Conservation (phyloP, 1,140 invertebrate species). For the Macrosteles quadrilineatus region DNA sequence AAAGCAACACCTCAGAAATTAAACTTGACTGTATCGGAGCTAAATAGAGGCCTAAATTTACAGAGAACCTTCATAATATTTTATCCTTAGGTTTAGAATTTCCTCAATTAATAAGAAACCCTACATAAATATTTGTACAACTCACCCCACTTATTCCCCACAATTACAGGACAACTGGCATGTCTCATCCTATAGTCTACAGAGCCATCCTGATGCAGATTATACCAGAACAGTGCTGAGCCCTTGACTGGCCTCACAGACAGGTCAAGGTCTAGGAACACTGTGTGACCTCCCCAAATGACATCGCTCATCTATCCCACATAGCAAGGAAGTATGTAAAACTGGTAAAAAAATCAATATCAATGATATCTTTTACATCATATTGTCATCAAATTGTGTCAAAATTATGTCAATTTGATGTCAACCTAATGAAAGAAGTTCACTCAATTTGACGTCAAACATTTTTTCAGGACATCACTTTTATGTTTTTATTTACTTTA, state of each 20-base stretch:
- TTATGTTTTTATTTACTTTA: too few species aligned
- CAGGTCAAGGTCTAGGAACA: conserved; percentile 60
- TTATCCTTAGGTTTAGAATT: too few species aligned
- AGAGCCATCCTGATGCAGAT: conserved; percentile 61
- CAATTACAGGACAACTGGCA: conserved; percentile 68
- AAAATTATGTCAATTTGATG: not conserved
- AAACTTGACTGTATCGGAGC: too few species aligned
- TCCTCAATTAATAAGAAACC: too few species aligned
- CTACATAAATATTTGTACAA: too few species aligned
- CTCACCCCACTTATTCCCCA: conserved; percentile 66
- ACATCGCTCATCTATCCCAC: conserved; percentile 60
- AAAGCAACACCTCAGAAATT: too few species aligned
- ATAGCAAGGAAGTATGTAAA: conserved; percentile 25
- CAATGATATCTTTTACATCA: not conserved
- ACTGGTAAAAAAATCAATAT: not conserved
- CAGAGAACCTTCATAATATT: too few species aligned
- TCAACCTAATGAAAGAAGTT: too few species aligned
- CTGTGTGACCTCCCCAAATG: conserved; percentile 63
- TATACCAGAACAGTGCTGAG: conserved; percentile 69
- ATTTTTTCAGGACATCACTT: too few species aligned
- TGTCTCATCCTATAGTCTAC: conserved; percentile 65
- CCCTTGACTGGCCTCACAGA: conserved; percentile 61
- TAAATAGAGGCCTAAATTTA: too few species aligned
- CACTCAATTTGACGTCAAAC: too few species aligned
- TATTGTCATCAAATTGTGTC: too few species aligned